Evolutionary conservation across 2,113 vertebrate species (phyloP).

Genomic region (Xenopus laevis): DNA sequence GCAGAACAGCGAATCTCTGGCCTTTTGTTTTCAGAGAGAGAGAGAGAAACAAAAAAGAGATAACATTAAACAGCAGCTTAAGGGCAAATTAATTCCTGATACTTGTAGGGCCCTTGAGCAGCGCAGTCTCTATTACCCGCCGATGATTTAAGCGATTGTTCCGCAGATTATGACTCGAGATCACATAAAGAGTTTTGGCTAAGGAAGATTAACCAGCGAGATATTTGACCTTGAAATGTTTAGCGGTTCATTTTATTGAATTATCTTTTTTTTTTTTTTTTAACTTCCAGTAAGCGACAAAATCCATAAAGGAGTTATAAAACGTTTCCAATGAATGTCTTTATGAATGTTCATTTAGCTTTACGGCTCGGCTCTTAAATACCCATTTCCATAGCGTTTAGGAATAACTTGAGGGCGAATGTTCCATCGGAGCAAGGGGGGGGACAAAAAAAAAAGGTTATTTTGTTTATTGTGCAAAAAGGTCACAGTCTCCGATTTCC

Average conservation of each 20-base stretch:
- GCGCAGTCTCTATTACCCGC: conserved; percentile 11
- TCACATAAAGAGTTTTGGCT: conserved; percentile 28
- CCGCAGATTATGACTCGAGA: conserved; percentile 29
- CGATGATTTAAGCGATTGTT: conserved; percentile 35
- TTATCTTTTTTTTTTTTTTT: conserved; percentile 29
- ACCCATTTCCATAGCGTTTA: conserved; percentile 30
- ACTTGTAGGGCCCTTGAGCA: conserved; percentile 18
- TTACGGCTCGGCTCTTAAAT: conserved; percentile 32
- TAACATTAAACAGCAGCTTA: conserved; percentile 26
- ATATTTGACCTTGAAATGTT: conserved; percentile 42
- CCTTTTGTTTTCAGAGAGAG: too few species aligned
- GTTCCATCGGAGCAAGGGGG: too few species aligned
- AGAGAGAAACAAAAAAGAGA: too few species aligned
- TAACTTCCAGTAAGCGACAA: conserved; percentile 43
- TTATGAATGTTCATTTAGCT: conserved; percentile 28
- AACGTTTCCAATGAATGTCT: conserved; percentile 18
- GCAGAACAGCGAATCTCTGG: too few species aligned
- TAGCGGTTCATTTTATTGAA: conserved; percentile 37
- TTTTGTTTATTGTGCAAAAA: too few species aligned
- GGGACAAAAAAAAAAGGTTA: too few species aligned
- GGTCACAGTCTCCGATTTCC: too few species aligned
- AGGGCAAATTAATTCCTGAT: conserved; percentile 31
- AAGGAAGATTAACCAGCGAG: conserved; percentile 32
- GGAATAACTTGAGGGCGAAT: too few species aligned
- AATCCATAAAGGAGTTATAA: conserved; percentile 36